Base-by-base conservation (phyloP, 2,113 vertebrate species). In the Mastomys coucha region DNA sequence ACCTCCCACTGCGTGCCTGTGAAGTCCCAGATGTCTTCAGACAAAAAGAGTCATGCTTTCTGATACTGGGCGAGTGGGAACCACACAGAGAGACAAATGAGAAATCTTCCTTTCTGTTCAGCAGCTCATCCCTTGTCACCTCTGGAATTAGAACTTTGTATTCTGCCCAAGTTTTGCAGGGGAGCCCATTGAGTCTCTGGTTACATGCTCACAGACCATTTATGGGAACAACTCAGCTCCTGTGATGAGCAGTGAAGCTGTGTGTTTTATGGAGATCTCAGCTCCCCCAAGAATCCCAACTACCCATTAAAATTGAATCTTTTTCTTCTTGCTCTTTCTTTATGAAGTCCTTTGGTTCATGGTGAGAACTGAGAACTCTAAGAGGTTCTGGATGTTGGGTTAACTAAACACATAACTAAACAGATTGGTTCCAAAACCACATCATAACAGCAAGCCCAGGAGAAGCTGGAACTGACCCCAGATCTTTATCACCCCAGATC, bases 121-220 rank as follows among this genome's bases (percentile, higher is more conserved):
- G 26, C 45, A 9, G 31, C 69, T 58, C 49, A 7, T 26, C 72
- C 63, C 88, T 75, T 12, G n/a, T 65, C 58, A 60, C 5, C 63
- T 67, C 69, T 16, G 73, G 92, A 93, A 81, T 84, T 26, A 94
- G 17, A 76, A 58, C 81, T 70, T 67, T 93, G 91, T 87, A 89
- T 75, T 24, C 33, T 42, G 65, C 93, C 94, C 76, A 65, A 63
- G 11, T 67, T 93, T 72, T 78, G 63, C 45, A 42, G 39, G 0
- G 33, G 33, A 89, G 65, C 39, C 93, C 8, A 28, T 39, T 26
- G 10, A 60, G n/a, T 12, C 92, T 65, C 88, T 75, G 49, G 76
- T 92, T 88, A 82, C 45, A 45, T 69, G 76, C 91, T 73, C 2
- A 5, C 80, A 8, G 36, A n/a, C 69, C 72, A 26, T 28, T 53